Base-by-base conservation (phyloP, 2,113 vertebrate species). In the Tetrao urogallus region DNA sequence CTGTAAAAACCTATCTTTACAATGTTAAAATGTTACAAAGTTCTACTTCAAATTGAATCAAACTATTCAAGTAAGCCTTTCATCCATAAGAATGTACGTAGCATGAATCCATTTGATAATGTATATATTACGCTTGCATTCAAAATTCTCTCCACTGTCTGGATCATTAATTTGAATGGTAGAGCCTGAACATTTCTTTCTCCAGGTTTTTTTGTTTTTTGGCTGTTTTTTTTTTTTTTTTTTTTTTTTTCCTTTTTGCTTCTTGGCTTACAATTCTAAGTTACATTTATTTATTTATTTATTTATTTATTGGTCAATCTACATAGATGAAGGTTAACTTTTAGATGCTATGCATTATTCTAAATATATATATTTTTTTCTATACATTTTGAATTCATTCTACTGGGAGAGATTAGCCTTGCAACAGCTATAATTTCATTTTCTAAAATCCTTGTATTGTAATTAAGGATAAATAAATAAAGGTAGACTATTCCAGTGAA, bases 381-480 rank as follows among this genome's bases (percentile, higher is more conserved):
- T 43, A 34, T 42, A 85, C 4, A 45, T 1, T 82, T 87, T 5
- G 1, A 89, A 74, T 4, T 40, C 40, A 60, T 15, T 86, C 20
- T 88, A 8, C 34, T 71, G 52, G 28, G 67, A 87, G 13, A 80
- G 10, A 19, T 2, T 85, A 61, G 63, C 38, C 36, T 69, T 73
- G 50, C 16, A 77, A 38, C 15, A 83, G 28, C 32, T 45, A 45
- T 77, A 92, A 95, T 93, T 93, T 95, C 17, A 67, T 82, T 91
- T 89, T 88, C 52, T 91, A 27, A 91, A 89, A 93, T 52, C 30
- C 74, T 82, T 82, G 73, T 80, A 45, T 77, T 89, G 70, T 84
- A 92, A 84, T 82, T 85, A 91, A 43, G 32, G 25, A 83, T 86
- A 89, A 67, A 94, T 93, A 93, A 95, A 87, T 96, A 92, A 89